Base-by-base conservation (phyloP, 2,797 vertebrate genomes). In the Xenentodon cancila region DNA sequence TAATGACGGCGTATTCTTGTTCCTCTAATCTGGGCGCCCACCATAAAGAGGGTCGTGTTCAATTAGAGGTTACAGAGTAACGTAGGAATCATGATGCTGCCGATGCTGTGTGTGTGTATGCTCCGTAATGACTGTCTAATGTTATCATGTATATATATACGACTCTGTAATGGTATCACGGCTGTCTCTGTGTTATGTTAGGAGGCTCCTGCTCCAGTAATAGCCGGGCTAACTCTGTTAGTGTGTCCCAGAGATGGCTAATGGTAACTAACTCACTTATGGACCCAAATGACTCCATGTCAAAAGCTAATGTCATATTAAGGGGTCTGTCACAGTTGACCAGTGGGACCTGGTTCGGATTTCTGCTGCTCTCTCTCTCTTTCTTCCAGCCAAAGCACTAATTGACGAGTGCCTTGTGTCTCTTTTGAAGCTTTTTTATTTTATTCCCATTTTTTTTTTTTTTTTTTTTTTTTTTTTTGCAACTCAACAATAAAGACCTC, bases 181-280 rank as follows among this genome's bases (percentile, higher is more conserved):
- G 75, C 77, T 74, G 82, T 81, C 82, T 84, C 89, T 91, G 86
- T 88, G 89, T 92, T 89, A 87, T 89, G 91, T 93, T 93, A 93
- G 79, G 69, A 84, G 91, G 88, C 88, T 92, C 85, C 77, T 86
- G 86, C 86, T 91, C 86, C 89, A 88, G 87, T 91, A 93, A 91
- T 90, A 88, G 85, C 85, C 72, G 42, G 53, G 73, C 79, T 92
- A 92, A 94, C 92, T 89, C 80, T 87, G 91, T 93, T 94, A 92
- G 85, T 82, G 72, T 68, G 56, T 86, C 88, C 91, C 90, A 90
- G 87, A 90, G 88, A 85, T 81, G 55, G 84, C 83, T 84, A 87
- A 89, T 89, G 83, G 75, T 91, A 87, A 87, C 86, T 87, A 92
- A 91, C 85, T 84, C 18, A 73, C 82, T 91, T 90, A 64, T 51